Evolutionary conservation across 1,140 invertebrate genomes (phyloP), one percentile per base, ranked within the genome.

Genomic region (Ptiloglossa arizonensis): DNA sequence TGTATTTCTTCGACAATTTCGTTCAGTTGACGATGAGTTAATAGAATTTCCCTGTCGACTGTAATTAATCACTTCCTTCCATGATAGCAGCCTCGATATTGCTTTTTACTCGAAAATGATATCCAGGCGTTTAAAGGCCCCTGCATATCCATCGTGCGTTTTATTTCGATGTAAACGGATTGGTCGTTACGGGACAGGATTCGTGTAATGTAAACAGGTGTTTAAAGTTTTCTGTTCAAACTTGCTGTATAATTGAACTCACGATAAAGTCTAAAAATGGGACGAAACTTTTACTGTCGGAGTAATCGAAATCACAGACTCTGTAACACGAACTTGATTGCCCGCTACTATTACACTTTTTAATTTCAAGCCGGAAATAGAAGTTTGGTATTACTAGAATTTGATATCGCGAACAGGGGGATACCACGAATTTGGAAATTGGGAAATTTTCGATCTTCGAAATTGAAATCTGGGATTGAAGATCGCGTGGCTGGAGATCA

Each of bases 31-130:
- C 29, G 17, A 63, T 52, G 35, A 2, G 46, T 29, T 52, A 73
- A 64, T 38, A 64, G 70, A 32, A 54, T 73, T 57, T 0, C 22
- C 11, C 38, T 3, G 15, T 6, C 32, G 35, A 2, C 22, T 41
- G 17, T 52, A 73, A 73, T 71, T 71, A 60, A 71, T 71, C 56
- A 60, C 0, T 41, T 41, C n/a, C 54, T 19, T 44, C 41, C 38
- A 15, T 27, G 38, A 57, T 71, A 60, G 44, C 22, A 29, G 38
- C 41, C 46, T 71, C 56, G 69, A 71, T 60, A 71, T 71, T 59
- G 27, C 69, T 5, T n/a, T 22, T 15, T 6, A 4, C 5, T 32
- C 13, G n/a, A 60, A 57, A 27, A 35, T 41, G 57, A 38, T 38
- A 60, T 71, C 68, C 24, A 32, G 17, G 5, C 35, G 38, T 27